Evolutionary conservation across 37 sponge, comb jelly and placozoan genomes (phyloP).

Genomic region (Dysidea cf. avara): DNA sequence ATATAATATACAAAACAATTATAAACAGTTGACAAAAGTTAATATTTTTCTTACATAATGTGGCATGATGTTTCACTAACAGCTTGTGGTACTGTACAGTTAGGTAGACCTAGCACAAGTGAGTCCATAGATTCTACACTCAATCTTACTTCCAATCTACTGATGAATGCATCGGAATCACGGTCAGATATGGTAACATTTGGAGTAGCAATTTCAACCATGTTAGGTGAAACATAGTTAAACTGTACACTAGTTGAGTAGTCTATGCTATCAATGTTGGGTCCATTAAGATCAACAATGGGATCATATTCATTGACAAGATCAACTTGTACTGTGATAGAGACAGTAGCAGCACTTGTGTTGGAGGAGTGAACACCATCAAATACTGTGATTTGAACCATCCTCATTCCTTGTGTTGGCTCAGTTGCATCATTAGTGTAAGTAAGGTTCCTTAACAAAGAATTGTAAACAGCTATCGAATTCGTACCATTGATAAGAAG

Average conservation of each 20-base stretch:
- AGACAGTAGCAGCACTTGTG: constrained; percentile 11
- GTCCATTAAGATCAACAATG: not conserved
- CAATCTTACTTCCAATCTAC: constrained; percentile 17
- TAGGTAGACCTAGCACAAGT: not conserved
- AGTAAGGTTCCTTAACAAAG: constrained; percentile 24
- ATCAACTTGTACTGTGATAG: constrained; percentile 14
- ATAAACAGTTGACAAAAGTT: too few relatives aligned
- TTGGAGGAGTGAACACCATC: constrained; percentile 54
- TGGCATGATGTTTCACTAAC: too few relatives aligned
- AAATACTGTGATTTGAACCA: constrained; percentile 29
- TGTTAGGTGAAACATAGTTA: constrained; percentile 1
- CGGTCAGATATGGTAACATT: constrained; percentile 31
- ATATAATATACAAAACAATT: too few relatives aligned
- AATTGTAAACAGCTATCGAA: constrained; percentile 4
- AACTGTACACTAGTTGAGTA: constrained; percentile 15
- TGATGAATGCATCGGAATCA: constrained; percentile 18
- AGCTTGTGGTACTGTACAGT: constrained; percentile 12
- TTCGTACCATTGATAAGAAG: not conserved
- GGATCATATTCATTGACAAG: not conserved
- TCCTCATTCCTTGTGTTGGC: constrained; percentile 24
- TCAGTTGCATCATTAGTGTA: constrained; percentile 48
- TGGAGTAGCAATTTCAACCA: constrained; percentile 12
- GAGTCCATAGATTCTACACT: constrained; percentile 16
- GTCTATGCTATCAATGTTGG: not conserved
- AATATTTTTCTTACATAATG: too few relatives aligned